Percentiles rank a stretch among this genome's conserved stretches.
phyloP scores from a whole-genome alignment of 2,888 invertebrate genomes.

The Ormia ochracea region DNA sequence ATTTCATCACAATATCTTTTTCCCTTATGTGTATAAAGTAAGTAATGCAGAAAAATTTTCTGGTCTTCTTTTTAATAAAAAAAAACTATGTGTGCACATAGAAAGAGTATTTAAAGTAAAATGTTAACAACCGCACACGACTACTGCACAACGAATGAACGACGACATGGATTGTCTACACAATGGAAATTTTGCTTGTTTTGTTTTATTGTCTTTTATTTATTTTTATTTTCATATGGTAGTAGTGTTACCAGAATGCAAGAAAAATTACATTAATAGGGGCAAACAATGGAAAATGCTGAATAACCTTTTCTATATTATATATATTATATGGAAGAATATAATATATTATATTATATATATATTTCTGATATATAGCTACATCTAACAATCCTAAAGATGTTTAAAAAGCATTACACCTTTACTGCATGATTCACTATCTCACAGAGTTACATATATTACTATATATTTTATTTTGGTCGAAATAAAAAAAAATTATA shows the following conservation, averaged over 20 bases:
- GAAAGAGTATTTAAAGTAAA: constrained; percentile 68
- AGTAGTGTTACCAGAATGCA: constrained; percentile 34
- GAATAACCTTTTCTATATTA: no score
- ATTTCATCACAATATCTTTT: not conserved
- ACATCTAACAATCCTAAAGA: no score
- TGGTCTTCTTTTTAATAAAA: constrained; percentile 5
- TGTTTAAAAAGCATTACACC: no score
- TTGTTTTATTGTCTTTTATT: constrained; percentile 55
- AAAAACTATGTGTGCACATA: constrained; percentile 64
- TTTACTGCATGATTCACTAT: no score
- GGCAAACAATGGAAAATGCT: not conserved
- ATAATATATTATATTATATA: no score
- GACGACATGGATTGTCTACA: constrained; percentile 70
- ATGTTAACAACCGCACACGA: constrained; percentile 70
- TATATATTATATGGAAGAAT: no score
- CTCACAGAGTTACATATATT: no score
- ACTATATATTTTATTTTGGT: no score
- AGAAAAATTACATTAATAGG: not conserved
- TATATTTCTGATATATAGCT: no score
- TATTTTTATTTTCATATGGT: constrained; percentile 8
- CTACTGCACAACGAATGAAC: constrained; percentile 64
- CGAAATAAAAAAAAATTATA: no score
- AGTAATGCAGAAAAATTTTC: not conserved
- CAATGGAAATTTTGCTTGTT: constrained; percentile 74
- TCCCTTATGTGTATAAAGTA: not conserved